phyloP scores from a whole-genome alignment of 2,797 vertebrate genomes.

The Bryconaethiops microstoma region DNA sequence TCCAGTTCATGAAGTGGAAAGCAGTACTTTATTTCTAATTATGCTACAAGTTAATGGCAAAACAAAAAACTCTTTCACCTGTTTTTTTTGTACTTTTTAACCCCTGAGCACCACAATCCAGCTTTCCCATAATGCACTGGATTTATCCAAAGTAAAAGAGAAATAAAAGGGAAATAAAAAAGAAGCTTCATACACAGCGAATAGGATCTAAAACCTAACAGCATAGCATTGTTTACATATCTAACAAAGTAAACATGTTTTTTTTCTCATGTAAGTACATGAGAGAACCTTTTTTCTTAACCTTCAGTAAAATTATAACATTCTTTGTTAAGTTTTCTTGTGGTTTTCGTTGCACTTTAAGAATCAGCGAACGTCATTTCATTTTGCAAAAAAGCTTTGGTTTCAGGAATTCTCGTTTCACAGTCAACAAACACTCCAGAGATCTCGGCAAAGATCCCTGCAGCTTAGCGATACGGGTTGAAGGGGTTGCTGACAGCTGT shows the following conservation, averaged over 20 bases:
- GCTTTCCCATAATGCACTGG: conserved; percentile 76
- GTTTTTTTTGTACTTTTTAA: conserved; percentile 67
- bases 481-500: conserved; percentile 45
- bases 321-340: conserved; percentile 56
- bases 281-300: conserved; percentile 55
- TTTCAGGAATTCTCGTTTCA: conserved; percentile 62
- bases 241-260: conserved; percentile 73
- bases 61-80: conserved; percentile 65
- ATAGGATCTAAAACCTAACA: conserved; percentile 75
- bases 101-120: conserved; percentile 86
- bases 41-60: conserved; percentile 75
- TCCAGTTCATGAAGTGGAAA: conserved; percentile 64
- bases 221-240: conserved; percentile 74
- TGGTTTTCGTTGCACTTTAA: conserved; percentile 44
- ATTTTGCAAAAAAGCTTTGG: conserved; percentile 68
- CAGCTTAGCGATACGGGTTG: conserved; percentile 33
- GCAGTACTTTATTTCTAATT: conserved; percentile 78
- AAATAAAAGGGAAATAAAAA: conserved; percentile 66
- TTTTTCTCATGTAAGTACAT: conserved; percentile 65
- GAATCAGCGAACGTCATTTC: conserved; percentile 24
- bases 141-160: conserved; percentile 74
- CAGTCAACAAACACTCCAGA: conserved; percentile 59
- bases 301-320: conserved; percentile 59
- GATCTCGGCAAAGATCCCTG: conserved; percentile 43
- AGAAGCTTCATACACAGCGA: conserved; percentile 73